phyloP scores from a whole-genome alignment of 2,797 vertebrate genomes.

The Sebastes trivittatus region DNA sequence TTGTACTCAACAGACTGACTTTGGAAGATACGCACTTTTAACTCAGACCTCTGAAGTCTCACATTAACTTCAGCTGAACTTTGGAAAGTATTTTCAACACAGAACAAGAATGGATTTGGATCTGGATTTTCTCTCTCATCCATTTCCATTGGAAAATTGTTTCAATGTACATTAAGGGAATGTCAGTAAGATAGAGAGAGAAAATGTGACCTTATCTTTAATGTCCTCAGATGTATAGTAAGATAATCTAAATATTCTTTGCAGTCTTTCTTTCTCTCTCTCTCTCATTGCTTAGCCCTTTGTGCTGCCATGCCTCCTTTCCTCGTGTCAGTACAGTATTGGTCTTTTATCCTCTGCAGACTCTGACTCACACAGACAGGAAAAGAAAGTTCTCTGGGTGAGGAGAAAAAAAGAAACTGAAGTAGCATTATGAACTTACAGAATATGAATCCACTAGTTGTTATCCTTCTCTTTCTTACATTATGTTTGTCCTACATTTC shows the following conservation, averaged over 20 bases:
- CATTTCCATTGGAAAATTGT: too few species aligned
- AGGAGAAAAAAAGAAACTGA: background rate
- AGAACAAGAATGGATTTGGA: background rate
- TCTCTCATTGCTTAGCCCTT: background rate
- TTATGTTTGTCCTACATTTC: background rate
- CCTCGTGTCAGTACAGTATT: background rate
- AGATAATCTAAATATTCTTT: background rate
- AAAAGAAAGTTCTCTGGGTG: background rate
- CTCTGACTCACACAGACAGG: constrained; percentile 2
- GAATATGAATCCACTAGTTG: background rate
- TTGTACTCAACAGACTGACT: background rate
- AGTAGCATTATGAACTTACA: constrained; percentile 4
- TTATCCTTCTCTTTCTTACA: background rate
- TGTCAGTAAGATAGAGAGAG: background rate
- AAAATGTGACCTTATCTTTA: background rate
- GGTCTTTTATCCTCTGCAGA: background rate
- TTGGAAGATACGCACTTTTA: background rate
- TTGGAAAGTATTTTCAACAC: background rate
- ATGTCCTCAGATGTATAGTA: background rate
- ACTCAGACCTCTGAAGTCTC: background rate
- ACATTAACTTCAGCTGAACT: constrained; percentile 4
- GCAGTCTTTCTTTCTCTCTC: background rate
- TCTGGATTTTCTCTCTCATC: background rate
- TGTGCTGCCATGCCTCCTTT: background rate
- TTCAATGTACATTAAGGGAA: background rate